Base-by-base conservation (phyloP, 2,797 vertebrate species). In the Phaenicophaeus curvirostris region DNA sequence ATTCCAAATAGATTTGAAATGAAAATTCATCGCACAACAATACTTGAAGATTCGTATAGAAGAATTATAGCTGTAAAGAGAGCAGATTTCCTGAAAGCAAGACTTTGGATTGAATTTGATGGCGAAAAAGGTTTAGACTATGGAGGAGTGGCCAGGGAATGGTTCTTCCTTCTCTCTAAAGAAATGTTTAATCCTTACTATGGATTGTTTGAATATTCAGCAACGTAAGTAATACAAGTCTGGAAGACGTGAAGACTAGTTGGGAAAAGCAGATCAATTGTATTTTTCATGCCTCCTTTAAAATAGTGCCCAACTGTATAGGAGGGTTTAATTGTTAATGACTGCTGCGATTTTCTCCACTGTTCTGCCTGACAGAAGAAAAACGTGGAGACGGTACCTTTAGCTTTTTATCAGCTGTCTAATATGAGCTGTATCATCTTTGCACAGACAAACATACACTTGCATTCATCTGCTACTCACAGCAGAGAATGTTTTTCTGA, bases 131-230 rank as follows among this genome's bases (percentile, higher is more conserved):
- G 99, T 19, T 97, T 99, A 94, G 99, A 99, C 97, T 99, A 99
- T 3, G 99, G 99, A 27, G 99, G 99, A 16, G 96, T 99, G 39
- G 99, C 99, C 97, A 98, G 99, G 84, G 99, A 99, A 95, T 99
- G 99, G 99, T 99, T 99, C 98, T 99, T 99, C 95, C 98, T 99
- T 80, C 98, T 99, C 96, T 99, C 99, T 65, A 99, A 99, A 97
- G 99, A 99, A 96, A 99, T 99, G 99, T 99, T 99, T 96, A 99
- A 99, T 97, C 99, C 99, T 21, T 99, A 99, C 76, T 99, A 99
- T 33, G 99, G 99, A 86, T 97, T 99, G 85, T 99, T 99, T 41
- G 99, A 99, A 90, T 99, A 99, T 97, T 99, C 99, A 93, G 99
- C 99, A 80, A 99, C 99, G 99, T 99, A 97, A 99, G 99, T 99